Percentiles rank a stretch among this genome's conserved stretches.
Evolutionary conservation across 2,113 vertebrate species (phyloP).

Genomic region (Heloderma charlesbogerti): DNA sequence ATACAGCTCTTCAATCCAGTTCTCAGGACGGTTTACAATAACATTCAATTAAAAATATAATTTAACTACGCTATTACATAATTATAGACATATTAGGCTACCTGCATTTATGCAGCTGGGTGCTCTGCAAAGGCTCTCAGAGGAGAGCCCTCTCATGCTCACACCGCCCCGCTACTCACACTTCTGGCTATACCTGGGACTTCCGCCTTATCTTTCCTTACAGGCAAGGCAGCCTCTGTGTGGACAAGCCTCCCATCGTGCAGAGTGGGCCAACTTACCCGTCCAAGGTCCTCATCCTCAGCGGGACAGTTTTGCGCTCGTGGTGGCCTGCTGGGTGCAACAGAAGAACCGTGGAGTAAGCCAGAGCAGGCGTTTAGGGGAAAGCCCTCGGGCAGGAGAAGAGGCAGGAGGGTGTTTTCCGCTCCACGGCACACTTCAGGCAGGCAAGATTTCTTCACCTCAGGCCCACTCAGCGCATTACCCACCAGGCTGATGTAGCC

Average conservation of each 20-base stretch:
- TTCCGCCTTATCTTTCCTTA: too few species aligned
- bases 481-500: too few species aligned
- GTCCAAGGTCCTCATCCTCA: neutral
- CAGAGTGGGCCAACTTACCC: neutral
- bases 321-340: neutral
- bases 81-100: too few species aligned
- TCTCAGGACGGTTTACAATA: too few species aligned
- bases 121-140: too few species aligned
- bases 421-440: neutral
- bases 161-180: accelerated
- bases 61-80: too few species aligned
- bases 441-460: neutral
- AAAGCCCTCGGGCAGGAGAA: neutral
- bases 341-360: neutral
- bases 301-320: accelerated
- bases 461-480: neutral
- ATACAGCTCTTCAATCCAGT: too few species aligned
- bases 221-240: too few species aligned
- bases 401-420: neutral
- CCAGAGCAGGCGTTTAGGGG: neutral
- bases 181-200: neutral
- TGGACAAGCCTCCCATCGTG: too few species aligned
- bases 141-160: too few species aligned
- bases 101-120: too few species aligned
- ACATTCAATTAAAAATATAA: too few species aligned